These are phyloP conservation scores for Leucopsar rothschildi DNA, from an alignment of 2,113 vertebrate species.

Conservation along the genomic window DNA sequence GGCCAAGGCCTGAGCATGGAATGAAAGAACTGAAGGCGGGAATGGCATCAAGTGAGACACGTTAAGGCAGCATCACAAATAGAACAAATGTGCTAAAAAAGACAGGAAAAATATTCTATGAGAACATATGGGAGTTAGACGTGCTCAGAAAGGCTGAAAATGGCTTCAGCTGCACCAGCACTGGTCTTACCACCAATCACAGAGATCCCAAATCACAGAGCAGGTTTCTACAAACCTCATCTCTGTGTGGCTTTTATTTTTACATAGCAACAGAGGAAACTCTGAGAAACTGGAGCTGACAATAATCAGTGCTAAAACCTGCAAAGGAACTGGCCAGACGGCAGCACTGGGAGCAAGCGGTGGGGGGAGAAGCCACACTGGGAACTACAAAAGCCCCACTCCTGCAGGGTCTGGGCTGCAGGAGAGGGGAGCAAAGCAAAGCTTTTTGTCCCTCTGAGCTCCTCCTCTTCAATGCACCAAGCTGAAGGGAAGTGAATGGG, in stretches of 20 bases:
- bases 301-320: not conserved
- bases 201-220: not conserved
- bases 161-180: not conserved
- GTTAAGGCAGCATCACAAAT: not conserved
- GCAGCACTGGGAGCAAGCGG: accelerated
- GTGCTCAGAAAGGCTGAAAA: not conserved
- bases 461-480: not conserved
- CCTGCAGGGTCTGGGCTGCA: not conserved
- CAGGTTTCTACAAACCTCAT: not conserved
- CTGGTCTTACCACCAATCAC: not conserved
- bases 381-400: constrained; percentile 17
- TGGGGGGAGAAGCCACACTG: not conserved
- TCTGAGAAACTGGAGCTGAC: not conserved
- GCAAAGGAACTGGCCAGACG: not conserved
- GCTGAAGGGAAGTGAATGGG: not conserved
- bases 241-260: not conserved
- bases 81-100: not conserved
- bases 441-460: constrained; percentile 13
- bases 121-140: not conserved
- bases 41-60: not conserved
- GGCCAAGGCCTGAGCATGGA: not conserved
- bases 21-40: not conserved
- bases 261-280: not conserved
- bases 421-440: constrained; percentile 6
- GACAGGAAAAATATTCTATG: not conserved